phyloP scores from a whole-genome alignment of 2,797 vertebrate genomes.

The Malacoraja senta region DNA sequence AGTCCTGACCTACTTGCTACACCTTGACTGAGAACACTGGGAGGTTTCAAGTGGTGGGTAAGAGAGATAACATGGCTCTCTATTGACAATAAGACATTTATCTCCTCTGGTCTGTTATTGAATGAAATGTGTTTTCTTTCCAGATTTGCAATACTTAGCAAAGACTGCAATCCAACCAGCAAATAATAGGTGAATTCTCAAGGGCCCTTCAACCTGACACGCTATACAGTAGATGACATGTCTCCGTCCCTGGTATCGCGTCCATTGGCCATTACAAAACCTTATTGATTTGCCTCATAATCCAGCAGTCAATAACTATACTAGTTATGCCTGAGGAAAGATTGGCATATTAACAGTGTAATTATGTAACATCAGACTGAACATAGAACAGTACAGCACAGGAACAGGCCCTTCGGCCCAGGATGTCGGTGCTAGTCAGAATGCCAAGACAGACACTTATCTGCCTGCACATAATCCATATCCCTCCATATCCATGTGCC shows the following conservation, averaged over 20 bases:
- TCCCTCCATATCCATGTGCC: too few relatives aligned
- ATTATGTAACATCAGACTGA: not conserved
- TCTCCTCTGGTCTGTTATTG: not conserved
- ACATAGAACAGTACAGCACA: not conserved
- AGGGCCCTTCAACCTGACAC: not conserved
- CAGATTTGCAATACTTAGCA: not conserved
- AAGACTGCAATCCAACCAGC: not conserved
- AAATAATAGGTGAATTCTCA: not conserved
- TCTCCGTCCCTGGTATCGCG: not conserved
- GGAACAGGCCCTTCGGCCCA: too few relatives aligned
- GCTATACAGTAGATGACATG: not conserved
- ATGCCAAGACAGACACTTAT: too few relatives aligned
- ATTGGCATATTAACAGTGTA: not conserved
- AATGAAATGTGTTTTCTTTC: not conserved
- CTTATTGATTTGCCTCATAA: not conserved
- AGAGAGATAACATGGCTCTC: not conserved
- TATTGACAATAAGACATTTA: not conserved
- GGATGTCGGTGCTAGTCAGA: too few relatives aligned
- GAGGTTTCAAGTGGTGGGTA: not conserved
- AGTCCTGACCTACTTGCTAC: not conserved
- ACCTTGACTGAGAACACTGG: not conserved
- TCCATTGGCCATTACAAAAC: not conserved
- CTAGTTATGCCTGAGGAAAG: too few relatives aligned
- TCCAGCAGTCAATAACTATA: not conserved
- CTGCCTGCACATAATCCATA: too few relatives aligned